A percentile compares a stretch with the other conserved stretches of the same genome.
phyloP scores from a whole-genome alignment of 2,888 invertebrate species.

The Magallana nippona region DNA sequence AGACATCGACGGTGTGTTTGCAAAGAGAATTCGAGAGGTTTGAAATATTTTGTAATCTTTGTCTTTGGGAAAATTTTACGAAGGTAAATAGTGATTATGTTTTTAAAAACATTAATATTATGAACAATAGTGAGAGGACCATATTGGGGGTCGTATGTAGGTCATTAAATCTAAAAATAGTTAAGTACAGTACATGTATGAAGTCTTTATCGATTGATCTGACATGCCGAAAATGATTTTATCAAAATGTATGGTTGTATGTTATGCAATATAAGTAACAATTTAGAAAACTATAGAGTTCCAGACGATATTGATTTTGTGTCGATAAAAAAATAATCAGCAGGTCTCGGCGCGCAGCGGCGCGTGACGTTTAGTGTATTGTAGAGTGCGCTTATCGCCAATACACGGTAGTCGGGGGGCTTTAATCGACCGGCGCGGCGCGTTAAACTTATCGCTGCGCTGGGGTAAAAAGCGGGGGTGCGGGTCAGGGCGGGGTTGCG shows the following conservation, averaged over 20 bases:
- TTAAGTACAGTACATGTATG: background rate
- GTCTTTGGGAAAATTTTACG: background rate
- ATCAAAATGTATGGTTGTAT: background rate
- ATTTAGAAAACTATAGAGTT: background rate
- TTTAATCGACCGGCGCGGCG: slow-evolving; percentile 18
- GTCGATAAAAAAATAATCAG: slow-evolving; percentile 11
- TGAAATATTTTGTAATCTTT: too few relatives aligned
- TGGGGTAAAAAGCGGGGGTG: slow-evolving; percentile 34
- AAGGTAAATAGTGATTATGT: slow-evolving; percentile 20
- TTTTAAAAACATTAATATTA: background rate
- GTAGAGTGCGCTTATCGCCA: slow-evolving; percentile 15
- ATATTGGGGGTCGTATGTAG: slow-evolving; percentile 48
- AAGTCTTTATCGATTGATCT: slow-evolving; percentile 10
- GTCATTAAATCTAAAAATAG: slow-evolving; percentile 58
- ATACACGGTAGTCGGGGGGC: slow-evolving; percentile 1
- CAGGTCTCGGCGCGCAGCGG: slow-evolving; percentile 7
- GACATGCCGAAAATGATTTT: background rate
- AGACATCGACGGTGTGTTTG: background rate
- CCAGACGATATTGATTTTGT: slow-evolving; percentile 16
- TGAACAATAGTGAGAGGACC: slow-evolving; percentile 18
- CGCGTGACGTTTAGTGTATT: slow-evolving; percentile 30
- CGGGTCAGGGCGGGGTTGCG: slow-evolving; percentile 34
- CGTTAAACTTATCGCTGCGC: slow-evolving; percentile 1
- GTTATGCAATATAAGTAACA: slow-evolving; percentile 1
- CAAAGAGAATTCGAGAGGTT: too few relatives aligned